Percentiles rank a stretch among this genome's conserved stretches.
Conservation (phyloP, 1,140 invertebrate species). For the Drosophila ficusphila region DNA sequence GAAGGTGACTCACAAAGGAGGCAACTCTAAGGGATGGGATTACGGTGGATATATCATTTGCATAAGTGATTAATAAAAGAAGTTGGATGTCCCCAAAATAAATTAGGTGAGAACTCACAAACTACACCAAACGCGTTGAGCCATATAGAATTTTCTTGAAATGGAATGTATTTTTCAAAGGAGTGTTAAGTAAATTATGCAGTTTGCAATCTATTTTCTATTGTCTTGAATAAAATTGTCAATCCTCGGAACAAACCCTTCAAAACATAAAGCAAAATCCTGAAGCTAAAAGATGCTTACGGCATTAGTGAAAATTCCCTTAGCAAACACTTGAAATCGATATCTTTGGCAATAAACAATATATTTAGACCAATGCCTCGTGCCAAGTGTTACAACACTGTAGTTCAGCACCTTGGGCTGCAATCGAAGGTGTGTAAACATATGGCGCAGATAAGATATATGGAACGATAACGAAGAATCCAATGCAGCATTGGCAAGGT, state of each 20-base stretch:
- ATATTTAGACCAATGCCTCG: slow-evolving; percentile 21
- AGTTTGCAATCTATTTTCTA: too few species aligned
- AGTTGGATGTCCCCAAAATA: background rate
- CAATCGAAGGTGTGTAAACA: slow-evolving; percentile 29
- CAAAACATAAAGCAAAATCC: background rate
- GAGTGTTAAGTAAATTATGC: too few species aligned
- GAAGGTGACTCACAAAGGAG: slow-evolving; percentile 13
- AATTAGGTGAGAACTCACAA: background rate
- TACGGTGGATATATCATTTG: background rate
- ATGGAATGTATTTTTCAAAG: too few species aligned
- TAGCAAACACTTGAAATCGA: slow-evolving; percentile 27
- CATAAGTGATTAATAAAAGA: slow-evolving; percentile 11
- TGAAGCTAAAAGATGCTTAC: background rate
- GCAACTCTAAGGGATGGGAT: slow-evolving; percentile 1
- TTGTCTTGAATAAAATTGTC: too few species aligned
- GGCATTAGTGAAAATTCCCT: slow-evolving; percentile 2
- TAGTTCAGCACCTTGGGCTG: slow-evolving; percentile 14
- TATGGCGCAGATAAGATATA: slow-evolving; percentile 42
- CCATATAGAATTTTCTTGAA: too few species aligned
- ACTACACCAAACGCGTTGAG: too few species aligned
- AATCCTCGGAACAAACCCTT: background rate
- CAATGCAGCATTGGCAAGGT: slow-evolving; percentile 36
- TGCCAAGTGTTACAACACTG: slow-evolving; percentile 37
- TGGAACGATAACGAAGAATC: slow-evolving; percentile 15
- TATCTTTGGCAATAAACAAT: slow-evolving; percentile 18